These are phyloP conservation scores for Amphipyra berbera DNA, from an alignment of 2,888 invertebrate species.

Conservation along the genomic window DNA sequence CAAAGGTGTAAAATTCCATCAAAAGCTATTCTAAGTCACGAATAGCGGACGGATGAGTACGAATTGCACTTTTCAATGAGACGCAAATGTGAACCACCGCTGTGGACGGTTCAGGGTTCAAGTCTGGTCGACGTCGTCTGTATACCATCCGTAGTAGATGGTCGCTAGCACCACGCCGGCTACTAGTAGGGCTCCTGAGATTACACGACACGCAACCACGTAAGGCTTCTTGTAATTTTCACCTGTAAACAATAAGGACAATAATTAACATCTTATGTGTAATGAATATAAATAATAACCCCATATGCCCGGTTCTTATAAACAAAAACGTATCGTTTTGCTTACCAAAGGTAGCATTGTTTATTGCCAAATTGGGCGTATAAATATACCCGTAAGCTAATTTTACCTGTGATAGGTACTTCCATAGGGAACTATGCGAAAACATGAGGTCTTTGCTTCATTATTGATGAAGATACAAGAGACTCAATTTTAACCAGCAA, in stretches of 20 bases:
- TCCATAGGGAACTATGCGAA: too few species aligned
- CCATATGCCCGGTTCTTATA: too few species aligned
- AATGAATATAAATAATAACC: too few species aligned
- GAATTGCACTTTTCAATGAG: slow-evolving; percentile 65
- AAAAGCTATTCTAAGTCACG: slow-evolving; percentile 61
- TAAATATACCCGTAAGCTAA: too few species aligned
- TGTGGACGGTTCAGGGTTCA: slow-evolving; percentile 52
- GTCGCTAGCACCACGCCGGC: slow-evolving; percentile 61
- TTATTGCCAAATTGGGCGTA: too few species aligned
- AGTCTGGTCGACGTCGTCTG: slow-evolving; percentile 62
- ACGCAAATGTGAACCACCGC: slow-evolving; percentile 6
- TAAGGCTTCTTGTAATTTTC: slow-evolving; percentile 71
- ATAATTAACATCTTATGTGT: too few species aligned
- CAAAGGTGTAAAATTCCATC: slow-evolving; percentile 65
- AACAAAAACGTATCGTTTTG: too few species aligned
- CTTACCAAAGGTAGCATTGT: too few species aligned
- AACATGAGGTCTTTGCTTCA: too few species aligned
- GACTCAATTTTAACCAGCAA: too few species aligned
- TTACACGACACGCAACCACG: slow-evolving; percentile 66
- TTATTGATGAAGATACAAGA: too few species aligned
- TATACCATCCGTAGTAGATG: slow-evolving; percentile 60
- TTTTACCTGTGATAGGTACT: too few species aligned
- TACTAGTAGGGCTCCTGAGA: slow-evolving; percentile 68
- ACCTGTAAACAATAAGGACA: slow-evolving; percentile 67
- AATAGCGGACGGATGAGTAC: slow-evolving; percentile 70